A percentile compares a stretch with the other conserved stretches of the same genome.
Conservation (phyloP, 2,113 vertebrate species). For the Catharus minimus region DNA sequence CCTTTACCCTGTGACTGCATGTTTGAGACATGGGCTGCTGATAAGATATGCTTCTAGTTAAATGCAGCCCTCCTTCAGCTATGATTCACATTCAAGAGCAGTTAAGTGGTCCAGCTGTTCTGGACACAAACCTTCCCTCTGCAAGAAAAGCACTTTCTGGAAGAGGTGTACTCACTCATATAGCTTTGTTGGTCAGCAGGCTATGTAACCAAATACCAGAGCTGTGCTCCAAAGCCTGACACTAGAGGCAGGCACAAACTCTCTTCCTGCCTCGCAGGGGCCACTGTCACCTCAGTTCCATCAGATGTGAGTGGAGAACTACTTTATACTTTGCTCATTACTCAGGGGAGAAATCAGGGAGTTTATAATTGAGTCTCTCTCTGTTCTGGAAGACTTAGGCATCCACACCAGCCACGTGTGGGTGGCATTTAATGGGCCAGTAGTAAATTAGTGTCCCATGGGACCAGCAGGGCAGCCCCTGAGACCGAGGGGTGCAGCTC, state of each 20-base stretch:
- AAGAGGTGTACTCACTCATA: background rate
- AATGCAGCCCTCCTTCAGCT: background rate
- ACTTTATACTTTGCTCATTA: background rate
- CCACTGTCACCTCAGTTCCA: background rate
- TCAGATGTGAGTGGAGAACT: background rate
- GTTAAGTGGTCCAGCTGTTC: constrained; percentile 21
- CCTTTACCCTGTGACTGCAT: background rate
- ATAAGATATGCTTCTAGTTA: constrained; percentile 9
- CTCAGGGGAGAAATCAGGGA: background rate
- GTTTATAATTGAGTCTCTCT: background rate
- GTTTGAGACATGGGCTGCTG: constrained; percentile 8
- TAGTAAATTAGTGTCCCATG: background rate
- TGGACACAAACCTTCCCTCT: background rate
- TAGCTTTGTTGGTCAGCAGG: background rate
- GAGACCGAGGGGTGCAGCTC: background rate
- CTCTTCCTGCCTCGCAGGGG: background rate
- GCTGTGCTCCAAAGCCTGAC: background rate
- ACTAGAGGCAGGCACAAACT: background rate
- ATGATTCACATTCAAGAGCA: constrained; percentile 1
- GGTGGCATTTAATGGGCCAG: background rate
- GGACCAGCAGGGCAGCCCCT: background rate
- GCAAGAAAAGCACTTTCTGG: constrained; percentile 1
- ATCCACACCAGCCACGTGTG: rapidly evolving
- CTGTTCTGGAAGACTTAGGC: background rate
- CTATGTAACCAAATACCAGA: background rate